Evolutionary conservation across 1,140 invertebrate species (phyloP).

Genomic region (Halictus rubicundus): DNA sequence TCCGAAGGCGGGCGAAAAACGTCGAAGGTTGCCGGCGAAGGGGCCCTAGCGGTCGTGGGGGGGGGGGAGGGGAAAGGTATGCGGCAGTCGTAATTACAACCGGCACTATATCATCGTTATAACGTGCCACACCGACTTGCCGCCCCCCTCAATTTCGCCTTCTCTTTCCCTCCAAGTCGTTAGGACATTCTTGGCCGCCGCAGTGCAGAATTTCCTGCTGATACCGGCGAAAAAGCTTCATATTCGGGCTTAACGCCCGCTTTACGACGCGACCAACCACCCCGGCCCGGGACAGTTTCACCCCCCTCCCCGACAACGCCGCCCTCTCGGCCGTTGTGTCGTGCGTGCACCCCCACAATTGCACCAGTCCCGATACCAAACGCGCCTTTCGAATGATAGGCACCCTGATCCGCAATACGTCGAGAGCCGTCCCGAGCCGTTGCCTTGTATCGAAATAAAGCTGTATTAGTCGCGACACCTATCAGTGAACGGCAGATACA

Average conservation of each 20-base stretch:
- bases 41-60: background rate
- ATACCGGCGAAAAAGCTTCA: slow-evolving; percentile 63
- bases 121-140: slow-evolving; percentile 18
- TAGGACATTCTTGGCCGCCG: slow-evolving; percentile 61
- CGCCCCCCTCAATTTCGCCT: slow-evolving; percentile 25
- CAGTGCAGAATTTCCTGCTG: slow-evolving; percentile 62
- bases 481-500: too few relatives aligned
- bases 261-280: slow-evolving; percentile 43
- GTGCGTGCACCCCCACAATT: slow-evolving; percentile 44
- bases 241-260: slow-evolving; percentile 61
- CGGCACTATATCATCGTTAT: slow-evolving; percentile 55
- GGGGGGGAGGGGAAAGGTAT: background rate
- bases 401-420: background rate
- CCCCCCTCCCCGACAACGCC: background rate
- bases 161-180: slow-evolving; percentile 50
- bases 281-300: slow-evolving; percentile 4
- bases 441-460: too few relatives aligned
- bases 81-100: slow-evolving; percentile 52
- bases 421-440: too few relatives aligned
- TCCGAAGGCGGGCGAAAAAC: background rate
- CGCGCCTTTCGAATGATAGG: too few relatives aligned
- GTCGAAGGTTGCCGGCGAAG: slow-evolving; percentile 14
- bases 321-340: background rate
- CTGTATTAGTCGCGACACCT: too few relatives aligned
- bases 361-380: slow-evolving; percentile 11